Percentiles rank a stretch among this genome's conserved stretches.
phyloP scores from a whole-genome alignment of 2,888 invertebrate species.

The Ecdyonurus torrentis region DNA sequence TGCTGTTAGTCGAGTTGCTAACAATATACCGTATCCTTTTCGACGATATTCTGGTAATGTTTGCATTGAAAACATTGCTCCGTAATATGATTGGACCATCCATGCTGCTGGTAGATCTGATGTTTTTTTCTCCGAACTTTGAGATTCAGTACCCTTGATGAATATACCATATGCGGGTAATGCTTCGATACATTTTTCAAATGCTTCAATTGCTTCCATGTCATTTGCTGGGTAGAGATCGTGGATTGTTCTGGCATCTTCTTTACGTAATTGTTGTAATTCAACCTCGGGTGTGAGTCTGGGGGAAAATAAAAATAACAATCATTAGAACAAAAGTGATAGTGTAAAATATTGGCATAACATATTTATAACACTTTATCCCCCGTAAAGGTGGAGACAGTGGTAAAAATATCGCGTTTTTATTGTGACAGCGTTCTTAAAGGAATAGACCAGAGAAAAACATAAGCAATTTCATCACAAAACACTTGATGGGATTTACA shows the following conservation, averaged over 20 bases:
- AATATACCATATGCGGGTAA: conserved; percentile 64
- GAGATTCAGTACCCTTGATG: conserved; percentile 40
- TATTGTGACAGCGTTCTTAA: too few relatives aligned
- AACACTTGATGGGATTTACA: too few relatives aligned
- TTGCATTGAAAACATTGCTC: conserved; percentile 86
- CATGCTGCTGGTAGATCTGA: conserved; percentile 43
- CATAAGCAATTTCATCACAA: too few relatives aligned
- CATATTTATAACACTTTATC: too few relatives aligned
- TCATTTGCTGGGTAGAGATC: conserved; percentile 77
- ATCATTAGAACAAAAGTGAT: too few relatives aligned
- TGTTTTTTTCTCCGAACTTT: not conserved
- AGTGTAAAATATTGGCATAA: too few relatives aligned
- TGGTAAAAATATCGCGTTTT: too few relatives aligned
- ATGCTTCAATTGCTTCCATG: conserved; percentile 70
- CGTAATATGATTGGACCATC: conserved; percentile 85
- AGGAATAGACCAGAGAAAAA: too few relatives aligned
- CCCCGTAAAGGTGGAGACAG: too few relatives aligned
- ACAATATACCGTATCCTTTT: conserved; percentile 53
- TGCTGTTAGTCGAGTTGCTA: conserved; percentile 48
- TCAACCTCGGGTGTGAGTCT: conserved; percentile 39
- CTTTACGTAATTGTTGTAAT: conserved; percentile 55
- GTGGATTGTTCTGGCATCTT: conserved; percentile 67
- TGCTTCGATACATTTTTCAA: conserved; percentile 58
- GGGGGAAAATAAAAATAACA: too few relatives aligned
- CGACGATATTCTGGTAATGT: conserved; percentile 58